phyloP scores from a whole-genome alignment of 2,113 vertebrate genomes.

The Thermophis baileyi region DNA sequence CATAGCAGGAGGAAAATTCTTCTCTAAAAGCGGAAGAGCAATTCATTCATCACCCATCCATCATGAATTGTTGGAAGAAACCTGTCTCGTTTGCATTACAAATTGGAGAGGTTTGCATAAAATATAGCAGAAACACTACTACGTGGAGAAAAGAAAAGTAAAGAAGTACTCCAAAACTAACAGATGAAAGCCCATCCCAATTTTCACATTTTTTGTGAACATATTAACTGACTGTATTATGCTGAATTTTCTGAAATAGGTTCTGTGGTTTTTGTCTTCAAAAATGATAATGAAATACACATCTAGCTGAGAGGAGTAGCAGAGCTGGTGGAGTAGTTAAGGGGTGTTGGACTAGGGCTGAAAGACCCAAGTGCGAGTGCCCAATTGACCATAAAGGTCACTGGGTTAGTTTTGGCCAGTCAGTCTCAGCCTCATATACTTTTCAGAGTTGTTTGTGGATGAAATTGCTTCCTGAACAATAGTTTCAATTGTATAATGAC shows the following conservation, averaged over 20 bases:
- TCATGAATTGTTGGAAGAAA: not conserved
- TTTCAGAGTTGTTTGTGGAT: not conserved
- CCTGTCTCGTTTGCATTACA: not conserved
- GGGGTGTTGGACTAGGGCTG: not conserved
- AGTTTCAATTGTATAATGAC: not conserved
- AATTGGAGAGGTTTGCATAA: not conserved
- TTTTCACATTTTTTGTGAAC: constrained; percentile 29
- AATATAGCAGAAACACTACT: not conserved
- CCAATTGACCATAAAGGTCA: not conserved
- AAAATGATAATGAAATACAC: constrained; percentile 10
- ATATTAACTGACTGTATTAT: constrained; percentile 15
- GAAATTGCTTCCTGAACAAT: not conserved
- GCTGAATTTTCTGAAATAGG: constrained; percentile 45
- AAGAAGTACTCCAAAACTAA: not conserved
- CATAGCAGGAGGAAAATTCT: not conserved
- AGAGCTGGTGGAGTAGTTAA: not conserved
- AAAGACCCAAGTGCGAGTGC: not conserved
- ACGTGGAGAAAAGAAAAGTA: not conserved
- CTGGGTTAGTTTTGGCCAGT: not conserved
- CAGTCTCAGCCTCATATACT: not conserved
- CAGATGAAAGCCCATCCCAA: not conserved
- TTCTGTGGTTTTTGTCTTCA: constrained; percentile 33
- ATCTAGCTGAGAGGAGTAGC: not conserved
- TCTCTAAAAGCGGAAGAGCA: not conserved
- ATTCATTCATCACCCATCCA: not conserved